Base-by-base conservation (phyloP, 2,888 invertebrate species). In the Hirtodrosophila histrioides region DNA sequence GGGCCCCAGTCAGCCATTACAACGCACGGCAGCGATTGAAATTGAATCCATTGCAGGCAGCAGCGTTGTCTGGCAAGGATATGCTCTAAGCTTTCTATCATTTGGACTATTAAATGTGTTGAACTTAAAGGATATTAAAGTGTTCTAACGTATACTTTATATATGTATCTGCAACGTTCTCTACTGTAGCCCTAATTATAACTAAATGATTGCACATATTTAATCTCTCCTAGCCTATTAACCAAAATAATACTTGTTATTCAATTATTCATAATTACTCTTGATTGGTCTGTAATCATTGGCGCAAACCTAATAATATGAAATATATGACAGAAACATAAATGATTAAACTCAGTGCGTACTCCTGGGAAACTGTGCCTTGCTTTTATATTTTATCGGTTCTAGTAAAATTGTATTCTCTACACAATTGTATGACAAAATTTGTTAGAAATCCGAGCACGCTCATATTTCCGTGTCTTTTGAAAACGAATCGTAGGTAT, bases 1-100 rank as follows among this genome's bases (percentile, higher is more conserved):
- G 10, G 17, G 33, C 48, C 36, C 24, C 33, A 27, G 49, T 36
- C 44, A 37, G 44, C 50, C 23, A 50, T 64, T 60, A 36, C 44
- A 35, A 53, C 64, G 54, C 48, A 65, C 29, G 39, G 41, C 53
- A 69, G 51, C 71, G 71, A 78, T 72, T 81, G 81, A 65, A 78
- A 74, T 76, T 74, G 64, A 78, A 67, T 71, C 51, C 55, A 29
- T 69, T 57, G 50, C 24, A 46, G 27, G 31, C n/a, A 24, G 17
- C 29, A 37, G 29, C 48, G 6, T 36, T n/a, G 27, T 3, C 27
- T 51, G 9, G 31, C 44, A 24, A 41, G 58, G 11, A 44, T 44
- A 9, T 44, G 27, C 8, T 39, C 17, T 29, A 54, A 61, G 37
- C 23, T 17, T 41, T 36, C 9, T 35, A 23, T 11, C 33, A 31